Base-by-base conservation (phyloP, 2,797 vertebrate species). In the Sebastes glaucus region DNA sequence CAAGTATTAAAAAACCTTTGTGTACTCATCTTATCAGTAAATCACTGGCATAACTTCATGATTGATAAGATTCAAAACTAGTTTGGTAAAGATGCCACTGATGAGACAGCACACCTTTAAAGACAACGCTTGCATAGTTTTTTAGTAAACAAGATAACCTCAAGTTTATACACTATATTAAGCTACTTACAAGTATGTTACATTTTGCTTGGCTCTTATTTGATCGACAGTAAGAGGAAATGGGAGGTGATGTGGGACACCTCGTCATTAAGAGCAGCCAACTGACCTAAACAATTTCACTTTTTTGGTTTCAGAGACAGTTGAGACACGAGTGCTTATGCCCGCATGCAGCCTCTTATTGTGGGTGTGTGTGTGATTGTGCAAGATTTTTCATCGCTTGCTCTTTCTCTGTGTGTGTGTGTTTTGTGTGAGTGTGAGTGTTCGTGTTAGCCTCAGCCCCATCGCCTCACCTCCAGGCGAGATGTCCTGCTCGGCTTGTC, bases 401-500 rank as follows among this genome's bases (percentile, higher is more conserved):
- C 8, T 61, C 4, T 11, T 32, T 38, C 27, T 42, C 28, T 7
- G 38, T 28, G 35, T 49, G n/a, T 52, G 3, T 33, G 3, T 11
- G 4, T 33, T 3, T 22, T 71, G 35, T 10, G 6, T 71, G 35
- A 7, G 6, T 60, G 3, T 13, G 3, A 61, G n/a, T 25, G 13
- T 35, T 30, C 1, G 3, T 27, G 10, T 65, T 20, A 53, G 52
- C 5, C 63, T 68, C 20, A 7, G 23, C 33, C 5, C 0, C 6
- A 33, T 30, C 0, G 0, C 11, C 69, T 95, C 89, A 99, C 98
- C 97, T 98, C 96, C 16, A 96, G 89, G 66, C 89, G 91, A 77
- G 96, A 90, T 52, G 94, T 88, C 91, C 95, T 94, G 91, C 84
- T 94, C 0, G 97, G 94, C 67, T 96, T 96, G 90, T 99, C 98